Evolutionary conservation across 2,113 vertebrate genomes (phyloP).

Genomic region (Myotis yumanensis): DNA sequence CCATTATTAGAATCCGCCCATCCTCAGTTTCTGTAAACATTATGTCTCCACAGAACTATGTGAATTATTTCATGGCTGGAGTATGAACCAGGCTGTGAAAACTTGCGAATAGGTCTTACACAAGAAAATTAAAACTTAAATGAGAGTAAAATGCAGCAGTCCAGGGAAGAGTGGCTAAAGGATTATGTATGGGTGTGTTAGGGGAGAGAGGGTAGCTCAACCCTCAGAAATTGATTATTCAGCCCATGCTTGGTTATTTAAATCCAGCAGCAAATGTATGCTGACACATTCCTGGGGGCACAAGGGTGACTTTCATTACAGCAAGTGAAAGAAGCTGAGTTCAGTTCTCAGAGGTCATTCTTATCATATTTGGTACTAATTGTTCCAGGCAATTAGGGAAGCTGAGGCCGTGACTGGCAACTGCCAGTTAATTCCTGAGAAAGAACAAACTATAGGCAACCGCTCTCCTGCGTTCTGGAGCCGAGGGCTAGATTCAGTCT

Average conservation of each 20-base stretch:
- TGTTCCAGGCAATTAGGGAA: slow-evolving; percentile 31
- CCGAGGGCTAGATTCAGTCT: not conserved
- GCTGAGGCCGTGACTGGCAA: not conserved
- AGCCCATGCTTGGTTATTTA: not conserved
- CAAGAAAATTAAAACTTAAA: slow-evolving; percentile 27
- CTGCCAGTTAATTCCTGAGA: not conserved
- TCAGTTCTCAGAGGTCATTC: slow-evolving; percentile 15
- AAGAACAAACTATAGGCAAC: not conserved
- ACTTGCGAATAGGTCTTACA: not conserved
- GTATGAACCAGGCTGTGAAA: slow-evolving; percentile 45
- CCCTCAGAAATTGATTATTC: not conserved
- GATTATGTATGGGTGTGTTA: not conserved
- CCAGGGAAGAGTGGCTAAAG: slow-evolving; percentile 9
- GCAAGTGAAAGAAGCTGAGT: not conserved
- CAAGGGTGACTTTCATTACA: slow-evolving; percentile 36
- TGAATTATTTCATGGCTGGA: slow-evolving; percentile 69
- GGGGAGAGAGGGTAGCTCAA: not conserved
- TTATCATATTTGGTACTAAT: not conserved
- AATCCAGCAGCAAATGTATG: slow-evolving; percentile 36
- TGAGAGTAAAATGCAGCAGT: slow-evolving; percentile 22
- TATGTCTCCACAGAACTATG: slow-evolving; percentile 71
- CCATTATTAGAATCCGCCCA: slow-evolving; percentile 62
- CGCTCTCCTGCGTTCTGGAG: not conserved
- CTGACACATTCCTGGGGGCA: slow-evolving; percentile 17
- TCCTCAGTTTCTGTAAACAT: slow-evolving; percentile 73